Percentiles rank a stretch among this genome's conserved stretches.
phyloP scores from a whole-genome alignment of 2,113 vertebrate genomes.

The Oncorhynchus nerka region DNA sequence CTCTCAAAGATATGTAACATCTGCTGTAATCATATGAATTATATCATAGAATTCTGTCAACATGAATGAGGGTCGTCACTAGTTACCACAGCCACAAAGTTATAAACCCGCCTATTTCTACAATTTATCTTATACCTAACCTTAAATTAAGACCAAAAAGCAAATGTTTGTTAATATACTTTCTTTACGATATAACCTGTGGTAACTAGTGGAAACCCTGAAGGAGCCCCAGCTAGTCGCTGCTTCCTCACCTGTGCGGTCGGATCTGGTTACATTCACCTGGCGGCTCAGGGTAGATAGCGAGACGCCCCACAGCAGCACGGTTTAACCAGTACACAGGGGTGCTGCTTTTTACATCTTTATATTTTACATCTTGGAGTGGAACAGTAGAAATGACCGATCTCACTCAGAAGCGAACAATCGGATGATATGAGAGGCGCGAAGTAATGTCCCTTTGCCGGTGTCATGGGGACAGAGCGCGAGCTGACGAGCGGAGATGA shows the following conservation, averaged over 20 bases:
- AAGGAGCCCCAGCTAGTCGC: not conserved
- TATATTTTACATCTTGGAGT: not conserved
- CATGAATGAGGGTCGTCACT: too few species aligned
- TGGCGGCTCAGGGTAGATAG: slow-evolving; percentile 14
- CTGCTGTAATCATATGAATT: too few species aligned
- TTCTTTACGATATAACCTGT: too few species aligned
- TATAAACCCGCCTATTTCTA: too few species aligned
- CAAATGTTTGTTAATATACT: too few species aligned
- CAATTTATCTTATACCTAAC: too few species aligned
- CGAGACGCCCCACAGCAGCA: slow-evolving; percentile 4
- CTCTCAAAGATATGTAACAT: too few species aligned
- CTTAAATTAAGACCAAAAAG: too few species aligned
- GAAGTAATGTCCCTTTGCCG: slow-evolving; percentile 49
- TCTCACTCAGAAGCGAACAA: not conserved
- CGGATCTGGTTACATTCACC: slow-evolving; percentile 64
- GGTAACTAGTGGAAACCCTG: too few species aligned
- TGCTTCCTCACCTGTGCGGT: slow-evolving; percentile 36
- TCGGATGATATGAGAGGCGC: slow-evolving; percentile 31
- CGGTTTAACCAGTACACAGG: not conserved
- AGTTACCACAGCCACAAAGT: too few species aligned
- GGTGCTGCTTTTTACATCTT: not conserved
- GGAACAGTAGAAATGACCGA: slow-evolving; percentile 24
- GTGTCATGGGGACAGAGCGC: slow-evolving; percentile 65
- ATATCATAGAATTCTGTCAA: too few species aligned
- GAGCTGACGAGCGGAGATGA: slow-evolving; percentile 31